Evolutionary conservation across 2,113 vertebrate species (phyloP), one percentile per base, ranked within the genome.

Genomic region (Centrocercus urophasianus): DNA sequence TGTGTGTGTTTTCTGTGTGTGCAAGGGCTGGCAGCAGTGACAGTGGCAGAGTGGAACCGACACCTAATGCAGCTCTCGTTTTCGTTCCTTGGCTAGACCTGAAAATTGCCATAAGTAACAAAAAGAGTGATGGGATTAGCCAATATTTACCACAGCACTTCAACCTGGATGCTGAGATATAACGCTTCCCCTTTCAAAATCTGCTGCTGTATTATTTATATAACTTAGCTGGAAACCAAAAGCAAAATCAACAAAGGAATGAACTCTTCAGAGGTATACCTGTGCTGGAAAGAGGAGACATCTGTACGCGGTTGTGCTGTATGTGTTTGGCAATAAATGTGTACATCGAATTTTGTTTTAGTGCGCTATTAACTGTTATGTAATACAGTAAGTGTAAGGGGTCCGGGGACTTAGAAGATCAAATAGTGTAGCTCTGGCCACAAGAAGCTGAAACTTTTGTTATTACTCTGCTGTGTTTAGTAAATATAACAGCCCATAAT

Each of bases 401-500:
- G 85, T 74, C 59, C 71, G 79, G 89, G 61, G 95, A 96, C 56
- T 93, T 83, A 57, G 59, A 57, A 97, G 73, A 97, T 94, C 91
- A 96, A 94, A 88, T 87, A 80, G 48, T 79, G 83, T 85, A 80
- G 30, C 0, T 6, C 52, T 95, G 92, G 78, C 76, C 88, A 88
- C 48, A 83, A 89, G 91, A 95, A 93, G 52, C 66, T 90, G 67
- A 87, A 96, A 90, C 73, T 93, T 89, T 96, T 88, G 79, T 76
- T 96, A 91, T 86, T 96, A 57, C 86, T 97, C 75, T 93, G 54
- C 86, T 95, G 64, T 96, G 88, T 93, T 97, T 97, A 95, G 93
- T 95, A 97, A 97, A 95, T 93, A 97, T 93, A 97, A 94, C 94
- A 96, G 90, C 79, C 82, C 88, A 93, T 95, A 93, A 96, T 96